Base-by-base conservation (phyloP, 2,888 invertebrate genomes). In the Synanthedon tipuliformis region DNA sequence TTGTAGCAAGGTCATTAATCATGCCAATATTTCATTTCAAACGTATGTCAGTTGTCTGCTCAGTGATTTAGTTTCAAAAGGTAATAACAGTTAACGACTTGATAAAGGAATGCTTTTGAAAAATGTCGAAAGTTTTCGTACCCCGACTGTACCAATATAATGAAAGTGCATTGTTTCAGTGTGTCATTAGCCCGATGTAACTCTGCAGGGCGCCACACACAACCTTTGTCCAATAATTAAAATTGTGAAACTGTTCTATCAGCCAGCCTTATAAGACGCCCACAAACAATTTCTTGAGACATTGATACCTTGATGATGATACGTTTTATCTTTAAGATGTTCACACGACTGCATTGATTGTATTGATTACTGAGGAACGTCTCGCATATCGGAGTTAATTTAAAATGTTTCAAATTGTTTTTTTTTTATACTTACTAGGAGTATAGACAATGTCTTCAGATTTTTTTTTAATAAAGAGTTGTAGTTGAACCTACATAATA, bases 201-300 rank as follows among this genome's bases (percentile, higher is more conserved):
- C 58, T 51, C 65, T 79, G 55, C 81, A 72, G 85, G 85, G 75
- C 61, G 77, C 76, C 73, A 68, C 66, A 65, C 61, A 67, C 62
- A 59, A 68, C 74, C 69, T 75, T 80, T 80, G 83, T 81, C 65
- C 69, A 61, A 67, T 84, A 81, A 85, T 85, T 83, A 83, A 78
- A 78, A 81, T 76, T 71, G 75, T 70, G 69, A 75, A 78, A 75
- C 61, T 61, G 59, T 63, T 60, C 59, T 66, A 68, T 68, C 67
- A 65, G 65, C 57, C 61, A 60, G 61, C 60, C 63, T 64, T 62
- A 67, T 65, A 62, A 64, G 63, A 68, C 74, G 73, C 75, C 74
- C 64, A 74, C 71, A 58, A 64, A 64, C 72, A 68, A 75, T 75
- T 71, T 65, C 60, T 63, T 66, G 59, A 56, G 69, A 69, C 73